phyloP scores from a whole-genome alignment of 2,113 vertebrate species.

The Arizona elegans region DNA sequence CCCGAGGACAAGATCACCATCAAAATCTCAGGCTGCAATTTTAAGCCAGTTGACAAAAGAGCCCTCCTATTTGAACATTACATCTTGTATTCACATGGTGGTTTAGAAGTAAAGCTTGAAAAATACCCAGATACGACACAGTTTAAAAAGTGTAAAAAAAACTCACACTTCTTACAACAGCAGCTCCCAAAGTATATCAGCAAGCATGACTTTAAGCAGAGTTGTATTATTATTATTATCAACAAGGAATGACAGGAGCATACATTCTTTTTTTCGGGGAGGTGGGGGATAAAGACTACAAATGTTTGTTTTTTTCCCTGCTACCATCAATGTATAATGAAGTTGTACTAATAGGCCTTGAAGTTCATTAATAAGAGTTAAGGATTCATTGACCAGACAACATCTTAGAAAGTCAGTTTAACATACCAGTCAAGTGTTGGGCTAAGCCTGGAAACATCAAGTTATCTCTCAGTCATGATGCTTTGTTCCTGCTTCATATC shows the following conservation, averaged over 20 bases:
- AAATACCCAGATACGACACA: neutral
- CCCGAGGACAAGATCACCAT: neutral
- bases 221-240: neutral
- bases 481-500: neutral
- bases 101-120: neutral
- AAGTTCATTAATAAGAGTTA: neutral
- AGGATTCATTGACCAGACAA: neutral
- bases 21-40: neutral
- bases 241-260: neutral
- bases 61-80: neutral
- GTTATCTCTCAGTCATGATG: neutral
- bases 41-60: neutral
- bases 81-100: neutral
- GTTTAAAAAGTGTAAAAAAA: neutral
- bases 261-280: neutral
- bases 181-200: neutral
- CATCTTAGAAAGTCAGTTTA: neutral
- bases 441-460: neutral
- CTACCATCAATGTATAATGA: neutral
- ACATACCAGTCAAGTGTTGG: neutral
- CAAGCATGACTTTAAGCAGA: neutral
- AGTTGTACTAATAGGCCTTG: neutral
- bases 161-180: neutral
- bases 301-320: neutral
- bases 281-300: neutral